Conservation (phyloP, 2,888 invertebrate species). For the Phytoseiulus persimilis region DNA sequence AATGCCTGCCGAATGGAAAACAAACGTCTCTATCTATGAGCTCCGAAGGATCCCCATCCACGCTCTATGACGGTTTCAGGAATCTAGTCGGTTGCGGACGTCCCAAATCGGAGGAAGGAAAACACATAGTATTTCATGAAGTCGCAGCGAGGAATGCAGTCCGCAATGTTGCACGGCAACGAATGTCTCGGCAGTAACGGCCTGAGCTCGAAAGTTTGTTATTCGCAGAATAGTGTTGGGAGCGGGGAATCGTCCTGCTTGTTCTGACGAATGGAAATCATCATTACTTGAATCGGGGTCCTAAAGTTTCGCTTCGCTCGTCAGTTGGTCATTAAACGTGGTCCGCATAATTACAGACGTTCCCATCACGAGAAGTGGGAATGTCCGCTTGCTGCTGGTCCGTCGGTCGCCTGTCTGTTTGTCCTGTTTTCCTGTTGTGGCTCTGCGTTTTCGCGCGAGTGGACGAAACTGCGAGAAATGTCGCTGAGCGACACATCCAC, state of each 20-base stretch:
- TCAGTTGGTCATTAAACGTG: not conserved
- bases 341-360: not conserved
- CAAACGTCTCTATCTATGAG: no score
- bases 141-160: not conserved
- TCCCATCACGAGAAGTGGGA: not conserved
- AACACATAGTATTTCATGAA: not conserved
- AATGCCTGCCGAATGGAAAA: no score
- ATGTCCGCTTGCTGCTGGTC: no score
- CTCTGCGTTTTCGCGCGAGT: not conserved
- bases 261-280: not conserved
- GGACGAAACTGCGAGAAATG: not conserved
- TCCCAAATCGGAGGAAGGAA: no score
- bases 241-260: not conserved
- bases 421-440: not conserved
- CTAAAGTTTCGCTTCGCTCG: not conserved
- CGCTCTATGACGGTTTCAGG: no score
- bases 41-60: no score
- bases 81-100: no score
- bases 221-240: not conserved
- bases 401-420: not conserved
- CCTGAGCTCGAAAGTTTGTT: not conserved
- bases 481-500: not conserved
- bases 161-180: not conserved
- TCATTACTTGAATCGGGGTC: not conserved
- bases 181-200: not conserved